Evolutionary conservation across 2,797 vertebrate genomes (phyloP).

Genomic region (Oryzias dopingdopingensis): DNA sequence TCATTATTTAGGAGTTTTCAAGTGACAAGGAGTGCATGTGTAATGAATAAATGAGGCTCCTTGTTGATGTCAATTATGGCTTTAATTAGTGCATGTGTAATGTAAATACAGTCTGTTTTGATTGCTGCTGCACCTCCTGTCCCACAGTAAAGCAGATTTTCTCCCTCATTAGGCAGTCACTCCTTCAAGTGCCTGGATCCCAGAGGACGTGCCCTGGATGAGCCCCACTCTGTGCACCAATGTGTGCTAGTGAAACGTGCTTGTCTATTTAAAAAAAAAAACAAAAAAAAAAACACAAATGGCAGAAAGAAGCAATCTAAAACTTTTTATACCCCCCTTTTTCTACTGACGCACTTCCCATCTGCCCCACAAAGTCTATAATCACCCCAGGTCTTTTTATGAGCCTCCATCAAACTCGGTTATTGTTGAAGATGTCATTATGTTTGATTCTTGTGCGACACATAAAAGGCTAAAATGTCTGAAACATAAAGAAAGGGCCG

Average conservation of each 20-base stretch:
- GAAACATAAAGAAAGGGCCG: conserved; percentile 17
- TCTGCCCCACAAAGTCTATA: conserved; percentile 4
- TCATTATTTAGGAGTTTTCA: neutral
- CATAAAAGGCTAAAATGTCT: conserved; percentile 34
- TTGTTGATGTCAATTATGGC: conserved; percentile 69
- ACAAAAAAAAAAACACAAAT: neutral
- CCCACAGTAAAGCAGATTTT: conserved; percentile 69
- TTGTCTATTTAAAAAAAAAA: conserved; percentile 8
- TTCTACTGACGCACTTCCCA: conserved; percentile 13
- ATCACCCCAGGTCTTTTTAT: conserved; percentile 21
- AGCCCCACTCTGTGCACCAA: conserved; percentile 18
- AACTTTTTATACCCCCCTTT: conserved; percentile 13
- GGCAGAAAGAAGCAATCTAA: neutral
- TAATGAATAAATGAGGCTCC: conserved; percentile 57
- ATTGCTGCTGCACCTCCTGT: conserved; percentile 63
- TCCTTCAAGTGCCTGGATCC: conserved; percentile 71
- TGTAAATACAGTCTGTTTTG: conserved; percentile 75
- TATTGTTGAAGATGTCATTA: conserved; percentile 52
- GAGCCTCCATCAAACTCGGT: conserved; percentile 21
- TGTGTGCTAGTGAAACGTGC: conserved; percentile 20
- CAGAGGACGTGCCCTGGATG: conserved; percentile 70
- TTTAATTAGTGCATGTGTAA: conserved; percentile 74
- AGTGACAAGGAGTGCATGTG: conserved; percentile 21
- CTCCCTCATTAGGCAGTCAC: conserved; percentile 74
- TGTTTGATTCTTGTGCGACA: conserved; percentile 45